Conservation (phyloP, 2,888 invertebrate genomes). For the Polymixis lichenea region DNA sequence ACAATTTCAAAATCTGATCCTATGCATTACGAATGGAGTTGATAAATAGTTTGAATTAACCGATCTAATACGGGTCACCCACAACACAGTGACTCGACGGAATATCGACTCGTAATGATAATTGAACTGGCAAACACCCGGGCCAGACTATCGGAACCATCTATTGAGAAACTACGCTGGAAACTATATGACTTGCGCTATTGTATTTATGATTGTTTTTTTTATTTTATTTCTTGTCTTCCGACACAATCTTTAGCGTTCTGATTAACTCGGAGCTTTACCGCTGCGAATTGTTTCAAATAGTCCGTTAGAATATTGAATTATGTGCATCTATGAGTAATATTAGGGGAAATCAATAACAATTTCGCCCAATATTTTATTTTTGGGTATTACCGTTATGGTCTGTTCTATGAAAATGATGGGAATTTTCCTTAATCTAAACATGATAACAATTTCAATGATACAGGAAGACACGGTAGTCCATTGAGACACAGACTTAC, state of each 20-base stretch:
- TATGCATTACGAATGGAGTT: constrained; percentile 90
- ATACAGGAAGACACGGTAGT: constrained; percentile 23
- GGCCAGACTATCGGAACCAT: constrained; percentile 85
- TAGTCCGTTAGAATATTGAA: constrained; percentile 79
- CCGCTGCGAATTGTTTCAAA: constrained; percentile 89
- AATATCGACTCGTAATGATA: constrained; percentile 88
- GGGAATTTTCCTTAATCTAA: constrained; percentile 42
- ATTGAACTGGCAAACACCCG: constrained; percentile 91
- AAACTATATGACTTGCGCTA: constrained; percentile 89
- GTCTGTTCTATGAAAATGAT: constrained; percentile 10
- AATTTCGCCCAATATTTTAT: constrained; percentile 37
- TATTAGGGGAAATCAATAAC: constrained; percentile 51
- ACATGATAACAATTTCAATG: constrained; percentile 55
- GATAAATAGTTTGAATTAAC: constrained; percentile 91
- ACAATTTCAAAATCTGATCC: constrained; percentile 90
- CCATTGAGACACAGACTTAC: neutral
- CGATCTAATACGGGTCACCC: constrained; percentile 91
- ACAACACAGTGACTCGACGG: constrained; percentile 87
- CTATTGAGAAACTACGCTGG: constrained; percentile 84
- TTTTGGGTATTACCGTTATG: constrained; percentile 35
- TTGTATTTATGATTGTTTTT: constrained; percentile 88
- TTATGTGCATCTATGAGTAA: constrained; percentile 64
- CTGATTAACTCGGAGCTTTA: constrained; percentile 89
- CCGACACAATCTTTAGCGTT: constrained; percentile 90
- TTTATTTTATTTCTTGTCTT: constrained; percentile 86